Conservation (phyloP, 2,888 invertebrate genomes). For the Megamerina dolium region DNA sequence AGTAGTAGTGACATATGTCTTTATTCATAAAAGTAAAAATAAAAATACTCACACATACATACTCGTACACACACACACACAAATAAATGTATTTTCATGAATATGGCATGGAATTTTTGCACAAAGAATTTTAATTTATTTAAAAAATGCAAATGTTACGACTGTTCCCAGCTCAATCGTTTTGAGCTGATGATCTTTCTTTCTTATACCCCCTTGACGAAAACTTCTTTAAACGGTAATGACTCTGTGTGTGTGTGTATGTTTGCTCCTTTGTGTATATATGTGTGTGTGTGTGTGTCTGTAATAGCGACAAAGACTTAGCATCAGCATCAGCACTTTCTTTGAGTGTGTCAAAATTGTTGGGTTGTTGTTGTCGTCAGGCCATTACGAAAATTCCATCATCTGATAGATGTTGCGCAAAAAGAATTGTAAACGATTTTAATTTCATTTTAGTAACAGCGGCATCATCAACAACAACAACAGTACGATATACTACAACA, state of each 20-base stretch:
- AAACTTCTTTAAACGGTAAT: no score
- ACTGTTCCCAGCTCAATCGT: no score
- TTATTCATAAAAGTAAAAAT: no score
- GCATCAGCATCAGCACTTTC: not conserved
- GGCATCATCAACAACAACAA: no score
- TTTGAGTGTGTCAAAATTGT: no score
- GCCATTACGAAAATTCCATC: not conserved
- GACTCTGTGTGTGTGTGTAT: no score
- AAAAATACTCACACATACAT: no score
- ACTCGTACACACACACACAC: no score
- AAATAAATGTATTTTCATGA: no score
- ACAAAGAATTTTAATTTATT: slow-evolving; percentile 10
- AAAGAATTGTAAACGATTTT: slow-evolving; percentile 6
- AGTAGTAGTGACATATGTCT: not conserved
- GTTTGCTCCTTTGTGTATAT: not conserved
- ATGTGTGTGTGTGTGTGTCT: not conserved
- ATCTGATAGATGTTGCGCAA: slow-evolving; percentile 2
- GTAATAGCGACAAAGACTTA: not conserved
- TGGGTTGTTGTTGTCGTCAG: no score
- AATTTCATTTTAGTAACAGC: slow-evolving; percentile 9
- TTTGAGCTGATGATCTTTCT: no score
- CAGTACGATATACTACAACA: no score
- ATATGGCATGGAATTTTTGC: slow-evolving; percentile 5
- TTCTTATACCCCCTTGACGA: not conserved
- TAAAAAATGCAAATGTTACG: slow-evolving; percentile 10